Evolutionary conservation across 1,140 invertebrate genomes (phyloP), one percentile per base, ranked within the genome.

Genomic region (Heliconius melpomene): DNA sequence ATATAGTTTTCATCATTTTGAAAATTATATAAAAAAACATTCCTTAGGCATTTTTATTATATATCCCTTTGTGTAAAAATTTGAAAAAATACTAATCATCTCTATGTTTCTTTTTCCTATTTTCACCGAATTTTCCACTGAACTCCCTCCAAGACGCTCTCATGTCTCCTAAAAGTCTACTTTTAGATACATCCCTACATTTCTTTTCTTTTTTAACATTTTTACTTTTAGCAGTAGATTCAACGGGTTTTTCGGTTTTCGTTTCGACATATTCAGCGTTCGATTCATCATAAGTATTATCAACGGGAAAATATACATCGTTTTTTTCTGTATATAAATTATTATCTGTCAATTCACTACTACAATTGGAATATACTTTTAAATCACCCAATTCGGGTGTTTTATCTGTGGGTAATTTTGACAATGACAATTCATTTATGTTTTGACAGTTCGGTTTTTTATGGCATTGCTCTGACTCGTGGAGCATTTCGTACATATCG

Each of bases 131-230:
- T 71, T 88, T 90, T 1, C 87, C 89, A 77, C 89, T 90, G 52
- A 92, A 90, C 29, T 90, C 89, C 26, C 86, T 81, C 90, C 90
- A 91, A 1, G 91, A 89, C 23, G 90, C 90, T 26, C 89, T 83
- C 84, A 91, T 84, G 73, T 90, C 89, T 20, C 87, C 86, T 0
- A 88, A 70, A 2, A 85, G 77, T 18, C 87, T 71, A 20, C 87
- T 86, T 71, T 83, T 86, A 0, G 79, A 70, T 13, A 52, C 46
- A 77, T 81, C 77, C 52, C 79, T 81, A 66, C 57, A 75, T 52
- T 81, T 81, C 16, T 78, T 81, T 54, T 80, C 60, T 77, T 80
- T 83, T 72, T 75, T 80, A 75, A 32, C 40, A 54, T 72, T 60
- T 73, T 70, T 83, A 74, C 26, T 46, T 52, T 75, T 60, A 26